phyloP scores from a whole-genome alignment of 2,797 vertebrate species.

The Eptatretus atami region DNA sequence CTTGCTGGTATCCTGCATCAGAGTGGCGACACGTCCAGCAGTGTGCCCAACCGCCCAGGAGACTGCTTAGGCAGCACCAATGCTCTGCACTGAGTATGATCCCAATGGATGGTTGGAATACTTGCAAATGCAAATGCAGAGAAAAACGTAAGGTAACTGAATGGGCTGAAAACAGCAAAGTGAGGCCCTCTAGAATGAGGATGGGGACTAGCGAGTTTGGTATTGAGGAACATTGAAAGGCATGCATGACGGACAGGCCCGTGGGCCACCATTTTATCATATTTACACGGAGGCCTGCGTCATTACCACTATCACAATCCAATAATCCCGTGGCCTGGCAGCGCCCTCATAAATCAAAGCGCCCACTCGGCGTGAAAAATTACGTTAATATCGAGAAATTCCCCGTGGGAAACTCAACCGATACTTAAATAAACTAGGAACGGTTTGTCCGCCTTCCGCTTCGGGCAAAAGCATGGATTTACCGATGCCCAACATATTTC shows the following conservation, averaged over 20 bases:
- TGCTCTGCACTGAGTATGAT: too few relatives aligned
- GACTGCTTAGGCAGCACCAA: too few relatives aligned
- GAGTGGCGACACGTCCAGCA: too few relatives aligned
- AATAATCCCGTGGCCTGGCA: slow-evolving; percentile 1
- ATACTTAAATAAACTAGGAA: slow-evolving; percentile 2
- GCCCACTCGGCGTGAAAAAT: slow-evolving; percentile 5
- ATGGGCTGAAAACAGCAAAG: not conserved
- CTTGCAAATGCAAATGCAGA: too few relatives aligned
- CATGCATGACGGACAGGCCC: not conserved
- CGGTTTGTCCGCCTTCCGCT: not conserved
- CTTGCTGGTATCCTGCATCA: too few relatives aligned
- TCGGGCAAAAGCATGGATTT: too few relatives aligned
- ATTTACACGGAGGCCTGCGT: slow-evolving; percentile 1
- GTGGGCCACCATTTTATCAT: slow-evolving; percentile 1
- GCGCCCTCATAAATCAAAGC: slow-evolving; percentile 4
- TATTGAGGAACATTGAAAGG: not conserved
- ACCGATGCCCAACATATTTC: too few relatives aligned
- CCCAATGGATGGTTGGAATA: too few relatives aligned
- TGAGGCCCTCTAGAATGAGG: not conserved
- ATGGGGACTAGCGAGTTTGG: not conserved
- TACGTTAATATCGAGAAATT: slow-evolving; percentile 1
- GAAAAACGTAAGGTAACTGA: too few relatives aligned
- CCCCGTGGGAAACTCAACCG: not conserved
- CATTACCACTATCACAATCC: slow-evolving; percentile 5
- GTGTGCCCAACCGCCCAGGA: too few relatives aligned